phyloP scores from a whole-genome alignment of 2,888 invertebrate species.

The Psylliodes chrysocephalus region DNA sequence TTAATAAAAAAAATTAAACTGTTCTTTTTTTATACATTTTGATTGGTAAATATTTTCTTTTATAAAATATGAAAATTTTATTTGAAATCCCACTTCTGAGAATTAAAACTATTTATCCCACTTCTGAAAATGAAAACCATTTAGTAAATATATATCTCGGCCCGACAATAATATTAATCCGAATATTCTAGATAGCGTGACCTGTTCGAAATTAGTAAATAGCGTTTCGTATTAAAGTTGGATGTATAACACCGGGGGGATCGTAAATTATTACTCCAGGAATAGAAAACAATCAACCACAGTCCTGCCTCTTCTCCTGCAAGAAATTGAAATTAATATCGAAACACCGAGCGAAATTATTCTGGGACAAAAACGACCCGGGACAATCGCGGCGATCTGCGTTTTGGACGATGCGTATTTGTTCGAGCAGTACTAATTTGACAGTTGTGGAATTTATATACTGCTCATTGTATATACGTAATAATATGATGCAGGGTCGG shows the following conservation, averaged over 20 bases:
- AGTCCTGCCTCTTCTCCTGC: slow-evolving; percentile 5
- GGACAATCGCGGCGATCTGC: slow-evolving; percentile 40
- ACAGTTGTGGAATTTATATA: slow-evolving; percentile 37
- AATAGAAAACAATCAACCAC: slow-evolving; percentile 30
- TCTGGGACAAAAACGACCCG: slow-evolving; percentile 33
- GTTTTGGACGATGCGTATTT: slow-evolving; percentile 31
- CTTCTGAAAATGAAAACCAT: neutral
- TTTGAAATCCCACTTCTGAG: no score
- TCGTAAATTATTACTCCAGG: slow-evolving; percentile 23
- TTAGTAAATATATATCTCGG: neutral
- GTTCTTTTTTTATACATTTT: no score
- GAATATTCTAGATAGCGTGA: slow-evolving; percentile 16
- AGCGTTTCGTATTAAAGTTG: slow-evolving; percentile 32
- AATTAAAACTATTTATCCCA: no score
- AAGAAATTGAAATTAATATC: slow-evolving; percentile 38
- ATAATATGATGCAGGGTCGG: no score
- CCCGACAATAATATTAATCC: slow-evolving; percentile 2
- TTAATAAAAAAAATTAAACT: no score
- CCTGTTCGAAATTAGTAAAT: slow-evolving; percentile 37
- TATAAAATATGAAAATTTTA: no score
- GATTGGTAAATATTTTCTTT: no score
- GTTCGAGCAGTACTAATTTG: slow-evolving; percentile 35
- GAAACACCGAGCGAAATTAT: slow-evolving; percentile 18
- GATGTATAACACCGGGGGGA: slow-evolving; percentile 3
- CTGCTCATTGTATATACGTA: no score